These are phyloP conservation scores for Leucophenga maculata DNA, from an alignment of 2,888 invertebrate species.

Conservation along the genomic window DNA sequence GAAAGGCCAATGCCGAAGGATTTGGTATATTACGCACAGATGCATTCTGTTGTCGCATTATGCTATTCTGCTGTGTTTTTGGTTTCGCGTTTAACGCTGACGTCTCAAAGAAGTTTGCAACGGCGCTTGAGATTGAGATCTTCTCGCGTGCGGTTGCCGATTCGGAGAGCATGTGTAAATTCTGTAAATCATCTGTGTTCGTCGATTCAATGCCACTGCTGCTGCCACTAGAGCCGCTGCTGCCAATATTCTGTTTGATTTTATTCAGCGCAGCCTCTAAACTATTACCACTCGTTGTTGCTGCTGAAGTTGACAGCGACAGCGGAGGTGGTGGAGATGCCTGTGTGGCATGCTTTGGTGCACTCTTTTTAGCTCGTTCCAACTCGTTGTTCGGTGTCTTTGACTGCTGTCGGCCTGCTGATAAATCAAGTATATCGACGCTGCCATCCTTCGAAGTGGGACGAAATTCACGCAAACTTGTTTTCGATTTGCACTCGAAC, in stretches of 20 bases:
- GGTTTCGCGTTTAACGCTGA: conserved; percentile 60
- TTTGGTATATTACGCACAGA: conserved; percentile 78
- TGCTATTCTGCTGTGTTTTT: conserved; percentile 57
- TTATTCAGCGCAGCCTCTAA: conserved; percentile 70
- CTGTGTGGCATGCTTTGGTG: conserved; percentile 19
- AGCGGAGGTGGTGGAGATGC: conserved; percentile 43
- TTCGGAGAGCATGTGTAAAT: conserved; percentile 75
- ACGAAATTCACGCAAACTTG: conserved; percentile 67
- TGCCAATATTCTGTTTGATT: conserved; percentile 69
- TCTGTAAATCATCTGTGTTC: conserved; percentile 71
- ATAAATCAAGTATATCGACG: conserved; percentile 75
- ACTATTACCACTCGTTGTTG: conserved; percentile 50
- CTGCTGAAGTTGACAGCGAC: conserved; percentile 29
- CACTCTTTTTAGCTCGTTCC: conserved; percentile 16
- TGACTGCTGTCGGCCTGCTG: conserved; percentile 58
- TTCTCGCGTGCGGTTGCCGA: conserved; percentile 71
- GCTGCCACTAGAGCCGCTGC: conserved; percentile 47
- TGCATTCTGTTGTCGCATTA: conserved; percentile 74
- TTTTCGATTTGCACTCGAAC: conserved; percentile 53
- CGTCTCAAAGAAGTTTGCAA: conserved; percentile 64
- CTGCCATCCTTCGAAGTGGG: conserved; percentile 70
- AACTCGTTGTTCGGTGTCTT: conserved; percentile 14
- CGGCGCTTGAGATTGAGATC: conserved; percentile 62
- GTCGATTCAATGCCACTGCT: conserved; percentile 7
- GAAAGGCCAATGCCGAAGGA: conserved; percentile 76